phyloP scores from a whole-genome alignment of 1,140 invertebrate species.

The Muscidifurax raptorellus region DNA sequence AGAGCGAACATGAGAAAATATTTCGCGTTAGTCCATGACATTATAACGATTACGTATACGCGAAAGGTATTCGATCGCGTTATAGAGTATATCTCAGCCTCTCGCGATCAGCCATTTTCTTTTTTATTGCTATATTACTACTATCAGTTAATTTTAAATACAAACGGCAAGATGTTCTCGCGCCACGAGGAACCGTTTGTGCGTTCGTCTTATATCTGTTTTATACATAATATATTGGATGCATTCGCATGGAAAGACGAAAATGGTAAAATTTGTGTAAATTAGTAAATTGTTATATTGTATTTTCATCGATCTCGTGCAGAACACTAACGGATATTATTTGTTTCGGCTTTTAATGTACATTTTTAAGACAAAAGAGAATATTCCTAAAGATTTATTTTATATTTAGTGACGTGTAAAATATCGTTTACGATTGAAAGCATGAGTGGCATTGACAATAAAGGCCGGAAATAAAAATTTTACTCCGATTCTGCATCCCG shows the following conservation, averaged over 20 bases:
- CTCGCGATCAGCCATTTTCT: conserved; percentile 34
- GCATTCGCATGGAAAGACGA: conserved; percentile 50
- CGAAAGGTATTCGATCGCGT: conserved; percentile 41
- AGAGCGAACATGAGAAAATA: conserved; percentile 53
- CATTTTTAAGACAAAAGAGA: conserved; percentile 3
- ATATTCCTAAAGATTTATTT: conserved; percentile 13
- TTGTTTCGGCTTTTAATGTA: conserved; percentile 24
- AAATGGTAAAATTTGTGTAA: conserved; percentile 22
- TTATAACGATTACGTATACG: conserved; percentile 58
- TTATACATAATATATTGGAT: conserved; percentile 48
- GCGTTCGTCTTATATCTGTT: not conserved
- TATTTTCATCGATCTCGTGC: conserved; percentile 38
- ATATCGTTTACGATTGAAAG: not conserved
- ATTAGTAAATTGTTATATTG: conserved; percentile 42
- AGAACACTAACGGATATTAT: conserved; percentile 9
- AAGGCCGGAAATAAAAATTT: conserved; percentile 32
- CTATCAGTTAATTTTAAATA: conserved; percentile 57
- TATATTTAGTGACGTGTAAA: not conserved
- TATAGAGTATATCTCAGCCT: not conserved
- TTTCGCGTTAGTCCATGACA: conserved; percentile 72
- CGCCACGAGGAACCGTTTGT: conserved; percentile 29
- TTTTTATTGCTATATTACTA: conserved; percentile 58
- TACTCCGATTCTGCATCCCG: not conserved
- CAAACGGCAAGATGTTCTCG: conserved; percentile 43
- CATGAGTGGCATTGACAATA: not conserved